Evolutionary conservation across 2,888 invertebrate species (phyloP).

Genomic region (Eupeodes latifasciatus): DNA sequence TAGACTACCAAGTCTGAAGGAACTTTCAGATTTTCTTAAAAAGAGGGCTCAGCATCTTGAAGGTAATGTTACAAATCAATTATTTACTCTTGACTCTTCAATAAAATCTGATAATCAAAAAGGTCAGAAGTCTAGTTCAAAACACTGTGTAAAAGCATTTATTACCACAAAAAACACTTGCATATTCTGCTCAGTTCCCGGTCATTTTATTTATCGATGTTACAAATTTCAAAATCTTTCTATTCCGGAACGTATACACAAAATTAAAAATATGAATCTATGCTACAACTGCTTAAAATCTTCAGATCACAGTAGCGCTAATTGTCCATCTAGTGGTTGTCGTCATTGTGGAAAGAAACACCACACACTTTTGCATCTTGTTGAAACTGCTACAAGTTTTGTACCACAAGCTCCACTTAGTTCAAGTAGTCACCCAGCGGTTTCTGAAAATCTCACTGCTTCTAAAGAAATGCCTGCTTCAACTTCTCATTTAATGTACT

Average conservation of each 20-base stretch:
- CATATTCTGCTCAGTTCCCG: not conserved
- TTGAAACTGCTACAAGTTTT: constrained; percentile 1
- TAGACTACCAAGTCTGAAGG: too few species aligned
- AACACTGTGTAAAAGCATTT: constrained; percentile 13
- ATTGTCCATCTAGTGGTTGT: too few species aligned
- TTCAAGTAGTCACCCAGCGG: not conserved
- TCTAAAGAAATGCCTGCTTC: not conserved
- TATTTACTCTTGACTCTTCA: too few species aligned
- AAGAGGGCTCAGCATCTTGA: too few species aligned
- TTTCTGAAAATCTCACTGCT: not conserved
- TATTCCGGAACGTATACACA: not conserved
- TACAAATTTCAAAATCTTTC: constrained; percentile 27
- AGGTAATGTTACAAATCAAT: too few species aligned
- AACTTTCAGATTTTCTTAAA: too few species aligned
- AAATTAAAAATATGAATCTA: too few species aligned
- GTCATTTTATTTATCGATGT: constrained; percentile 26
- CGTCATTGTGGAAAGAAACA: constrained; percentile 15
- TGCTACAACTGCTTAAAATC: too few species aligned
- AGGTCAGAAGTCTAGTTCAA: not conserved
- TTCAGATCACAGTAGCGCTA: too few species aligned
- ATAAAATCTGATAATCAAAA: too few species aligned
- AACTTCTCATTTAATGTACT: not conserved
- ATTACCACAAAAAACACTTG: constrained; percentile 28
- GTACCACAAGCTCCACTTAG: constrained; percentile 38
- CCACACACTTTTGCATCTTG: constrained; percentile 41